Evolutionary conservation across 2,888 invertebrate species (phyloP), one percentile per base, ranked within the genome.

Genomic region (Acleris literana): DNA sequence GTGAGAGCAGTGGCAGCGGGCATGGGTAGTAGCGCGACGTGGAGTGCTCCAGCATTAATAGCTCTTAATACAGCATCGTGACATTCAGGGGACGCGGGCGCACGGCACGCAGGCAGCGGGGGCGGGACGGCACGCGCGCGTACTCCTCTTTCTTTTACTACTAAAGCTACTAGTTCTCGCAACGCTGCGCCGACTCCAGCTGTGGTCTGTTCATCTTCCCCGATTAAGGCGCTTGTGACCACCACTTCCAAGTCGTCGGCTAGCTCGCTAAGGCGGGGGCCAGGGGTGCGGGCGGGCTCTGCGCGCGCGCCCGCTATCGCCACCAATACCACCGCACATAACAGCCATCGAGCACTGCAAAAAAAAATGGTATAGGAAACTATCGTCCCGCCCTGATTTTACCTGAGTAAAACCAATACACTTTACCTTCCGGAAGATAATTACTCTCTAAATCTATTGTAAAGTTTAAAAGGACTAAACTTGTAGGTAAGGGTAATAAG

Each of bases 21-120:
- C 67, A 76, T 77, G n/a, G 82, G 75, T 69, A 84, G 68, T 63
- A 85, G 61, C 16, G 83, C 84, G 5, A 68, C 83, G 62, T 76
- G 78, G 67, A 74, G 62, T 18, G 53, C 61, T 69, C 76, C 78
- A 67, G 65, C 73, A 29, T 72, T 69, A 64, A 80, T 71, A 57
- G 75, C 75, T 33, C 70, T 70, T 59, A 75, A 69, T 54, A 75
- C 63, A 52, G 76, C 77, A 63, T 72, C 69, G 54, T 73, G 71
- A 68, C 81, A 76, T 44, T 68, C 69, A 53, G 68, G 68, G 69
- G 70, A 29, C 77, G 77, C 60, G 76, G 73, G 57, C 67, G 67
- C 55, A 18, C 64, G 54, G 69, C 76, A 69, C 64, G 64, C 69
- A 22, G 20, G 20, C 18, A 53, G 53, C 18, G 74, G 73, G 62